Evolutionary conservation across 2,888 invertebrate species (phyloP).

Genomic region (Scrobipalpa atriplicella): DNA sequence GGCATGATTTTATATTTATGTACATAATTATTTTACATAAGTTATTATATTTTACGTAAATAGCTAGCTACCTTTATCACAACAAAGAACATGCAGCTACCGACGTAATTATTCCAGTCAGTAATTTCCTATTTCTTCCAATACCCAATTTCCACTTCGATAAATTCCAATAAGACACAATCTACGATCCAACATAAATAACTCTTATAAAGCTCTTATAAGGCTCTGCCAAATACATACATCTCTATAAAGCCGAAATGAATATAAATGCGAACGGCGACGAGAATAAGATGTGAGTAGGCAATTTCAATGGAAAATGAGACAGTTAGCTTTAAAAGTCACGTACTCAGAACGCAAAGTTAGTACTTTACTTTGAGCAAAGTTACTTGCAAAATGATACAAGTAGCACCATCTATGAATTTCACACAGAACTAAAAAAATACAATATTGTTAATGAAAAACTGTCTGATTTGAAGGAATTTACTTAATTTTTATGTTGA

Average conservation of each 20-base stretch:
- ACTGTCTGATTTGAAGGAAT: no score
- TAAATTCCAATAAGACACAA: conserved; percentile 49
- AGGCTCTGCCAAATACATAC: conserved; percentile 57
- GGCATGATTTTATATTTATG: no score
- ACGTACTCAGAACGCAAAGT: conserved; percentile 57
- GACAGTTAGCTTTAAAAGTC: conserved; percentile 72
- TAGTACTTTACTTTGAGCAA: conserved; percentile 26
- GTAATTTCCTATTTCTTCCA: conserved; percentile 37
- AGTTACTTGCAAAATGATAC: conserved; percentile 37
- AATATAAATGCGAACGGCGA: conserved; percentile 70
- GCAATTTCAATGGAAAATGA: conserved; percentile 75
- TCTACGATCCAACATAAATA: conserved; percentile 35
- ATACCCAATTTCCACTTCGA: conserved; percentile 37
- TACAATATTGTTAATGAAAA: neutral
- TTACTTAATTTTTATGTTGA: no score
- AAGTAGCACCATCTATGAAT: conserved; percentile 57
- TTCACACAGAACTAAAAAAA: neutral
- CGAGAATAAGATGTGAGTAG: conserved; percentile 70
- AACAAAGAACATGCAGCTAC: neutral
- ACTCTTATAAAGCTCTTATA: conserved; percentile 51
- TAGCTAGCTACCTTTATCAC: no score
- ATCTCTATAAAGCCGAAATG: conserved; percentile 71
- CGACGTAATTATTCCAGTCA: conserved; percentile 17
- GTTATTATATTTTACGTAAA: no score
- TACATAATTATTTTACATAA: no score